Evolutionary conservation across 2,888 invertebrate species (phyloP).

Genomic region (Zaprionus lineosus): DNA sequence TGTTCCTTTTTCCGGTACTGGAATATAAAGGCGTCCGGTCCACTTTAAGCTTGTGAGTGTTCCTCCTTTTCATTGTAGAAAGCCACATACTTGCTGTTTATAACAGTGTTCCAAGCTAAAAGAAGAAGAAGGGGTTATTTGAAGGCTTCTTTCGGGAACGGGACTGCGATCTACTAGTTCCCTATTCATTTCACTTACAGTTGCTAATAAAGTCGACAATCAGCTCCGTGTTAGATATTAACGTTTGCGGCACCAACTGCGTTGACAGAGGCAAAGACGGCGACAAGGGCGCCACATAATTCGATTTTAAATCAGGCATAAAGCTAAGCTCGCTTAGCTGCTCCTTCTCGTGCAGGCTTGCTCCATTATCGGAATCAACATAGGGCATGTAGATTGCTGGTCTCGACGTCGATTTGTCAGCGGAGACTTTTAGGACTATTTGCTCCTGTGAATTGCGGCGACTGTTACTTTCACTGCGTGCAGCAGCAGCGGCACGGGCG

Average conservation of each 20-base stretch:
- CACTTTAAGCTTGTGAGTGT: conserved; percentile 1
- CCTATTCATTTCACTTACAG: conserved; percentile 85
- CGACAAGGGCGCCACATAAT: conserved; percentile 11
- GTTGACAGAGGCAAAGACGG: not conserved
- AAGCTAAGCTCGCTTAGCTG: conserved; percentile 57
- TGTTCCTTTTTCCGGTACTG: not conserved
- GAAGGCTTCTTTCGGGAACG: too few relatives aligned
- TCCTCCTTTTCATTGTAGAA: conserved; percentile 85
- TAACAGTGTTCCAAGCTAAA: conserved; percentile 89
- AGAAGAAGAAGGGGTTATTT: not conserved
- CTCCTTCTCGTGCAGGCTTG: too few relatives aligned
- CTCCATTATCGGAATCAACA: conserved; percentile 25
- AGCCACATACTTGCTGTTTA: conserved; percentile 84
- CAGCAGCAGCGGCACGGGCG: conserved; percentile 76
- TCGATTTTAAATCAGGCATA: conserved; percentile 55
- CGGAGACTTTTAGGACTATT: too few relatives aligned
- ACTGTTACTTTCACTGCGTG: conserved; percentile 43
- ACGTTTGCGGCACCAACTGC: conserved; percentile 5
- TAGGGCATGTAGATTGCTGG: conserved; percentile 41
- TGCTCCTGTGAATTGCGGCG: conserved; percentile 63
- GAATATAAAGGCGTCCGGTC: not conserved
- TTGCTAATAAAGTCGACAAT: conserved; percentile 86
- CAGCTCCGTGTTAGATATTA: conserved; percentile 65
- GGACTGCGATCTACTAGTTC: not conserved
- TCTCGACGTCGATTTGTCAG: conserved; percentile 15